Base-by-base conservation (phyloP, 2,888 invertebrate species). In the Sesia apiformis region DNA sequence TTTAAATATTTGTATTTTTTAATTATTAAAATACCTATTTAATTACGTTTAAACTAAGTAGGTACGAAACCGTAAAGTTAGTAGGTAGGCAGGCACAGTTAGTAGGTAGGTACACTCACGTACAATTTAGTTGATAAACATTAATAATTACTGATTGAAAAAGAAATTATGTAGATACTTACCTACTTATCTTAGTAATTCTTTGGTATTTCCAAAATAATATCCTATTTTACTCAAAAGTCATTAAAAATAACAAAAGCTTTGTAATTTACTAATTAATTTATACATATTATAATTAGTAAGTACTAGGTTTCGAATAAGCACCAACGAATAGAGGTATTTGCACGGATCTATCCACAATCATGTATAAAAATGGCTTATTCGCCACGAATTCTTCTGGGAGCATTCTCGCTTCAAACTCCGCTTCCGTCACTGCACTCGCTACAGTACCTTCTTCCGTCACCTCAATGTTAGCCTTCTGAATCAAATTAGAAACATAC, bases 351-450 rank as follows among this genome's bases (percentile, higher is more conserved):
- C 72, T 78, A 55, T 89, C 85, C 0, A 84, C 72, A 23, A 89
- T 83, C 78, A 85, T 84, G 55, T 73, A 88, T n/a, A 84, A 43
- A 59, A 89, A 89, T 0, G 88, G 87, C 56, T 65, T 79, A 61
- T 84, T 81, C 0, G 72, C 84, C 0, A 66, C 55, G 46, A 82
- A 84, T 39, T 67, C 56, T 0, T 63, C 60, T 0, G 74, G 72
- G 39, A 69, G 5, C 4, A 61, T 65, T 40, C 81, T 72, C 0
- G 70, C 61, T 4, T 65, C 59, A 4, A 81, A 69, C 0, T 63
- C 56, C 0, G 66, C 78, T 3, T 61, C 72, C 0, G 75, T 69
- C 0, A 63, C 80, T 0, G 76, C 78, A 8, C 73, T 66, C 0
- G 83, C 81, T 0, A 67, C 72, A 0, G 84, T 80, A 0, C 88